These are phyloP conservation scores for Penaeus chinensis DNA, from an alignment of 1,140 invertebrate genomes.

Conservation along the genomic window DNA sequence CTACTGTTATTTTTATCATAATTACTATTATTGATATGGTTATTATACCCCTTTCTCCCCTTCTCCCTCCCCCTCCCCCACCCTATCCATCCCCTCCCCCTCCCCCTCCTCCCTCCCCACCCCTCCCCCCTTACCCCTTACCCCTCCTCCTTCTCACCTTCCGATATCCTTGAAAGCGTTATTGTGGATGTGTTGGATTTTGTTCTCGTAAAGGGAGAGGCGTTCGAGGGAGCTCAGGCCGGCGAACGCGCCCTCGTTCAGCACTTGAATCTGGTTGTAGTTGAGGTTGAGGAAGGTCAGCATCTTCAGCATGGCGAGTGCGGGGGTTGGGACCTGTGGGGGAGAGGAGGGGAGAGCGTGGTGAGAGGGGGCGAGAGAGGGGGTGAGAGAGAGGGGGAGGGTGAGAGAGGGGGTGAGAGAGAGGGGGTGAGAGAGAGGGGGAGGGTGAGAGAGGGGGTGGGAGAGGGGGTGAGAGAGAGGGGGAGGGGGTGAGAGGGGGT, in stretches of 20 bases:
- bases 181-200: conserved; percentile 78
- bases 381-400: too few species aligned
- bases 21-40: too few species aligned
- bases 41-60: too few species aligned
- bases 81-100: neutral
- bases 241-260: conserved; percentile 66
- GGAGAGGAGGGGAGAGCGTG: neutral
- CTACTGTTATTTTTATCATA: too few species aligned
- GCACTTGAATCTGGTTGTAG: conserved; percentile 36
- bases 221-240: conserved; percentile 83
- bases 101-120: neutral
- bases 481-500: too few species aligned
- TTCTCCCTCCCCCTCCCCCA: too few species aligned
- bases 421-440: too few species aligned
- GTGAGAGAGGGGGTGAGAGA: too few species aligned
- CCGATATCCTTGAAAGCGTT: conserved; percentile 72
- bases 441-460: too few species aligned
- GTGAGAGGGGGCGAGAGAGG: neutral
- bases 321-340: neutral
- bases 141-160: conserved; percentile 3
- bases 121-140: too few species aligned
- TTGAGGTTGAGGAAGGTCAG: conserved; percentile 42
- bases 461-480: too few species aligned
- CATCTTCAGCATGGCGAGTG: conserved; percentile 14
- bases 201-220: conserved; percentile 83